A percentile compares a stretch with the other conserved stretches of the same genome.
These are phyloP conservation scores for Empidonax alnorum DNA, from an alignment of 2,113 vertebrate genomes.

Conservation along the genomic window DNA sequence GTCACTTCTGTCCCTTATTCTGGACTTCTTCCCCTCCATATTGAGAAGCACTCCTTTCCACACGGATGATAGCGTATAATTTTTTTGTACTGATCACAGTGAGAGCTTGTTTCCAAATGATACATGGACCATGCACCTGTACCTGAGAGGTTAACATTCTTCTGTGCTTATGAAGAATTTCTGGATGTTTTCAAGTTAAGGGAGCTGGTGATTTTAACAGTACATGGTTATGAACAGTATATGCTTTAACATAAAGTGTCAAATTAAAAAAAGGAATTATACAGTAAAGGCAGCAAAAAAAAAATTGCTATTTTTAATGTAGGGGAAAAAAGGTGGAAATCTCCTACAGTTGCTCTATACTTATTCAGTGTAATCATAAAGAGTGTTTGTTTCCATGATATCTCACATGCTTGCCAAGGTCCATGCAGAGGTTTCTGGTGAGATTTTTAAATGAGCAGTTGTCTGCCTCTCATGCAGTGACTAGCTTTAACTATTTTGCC, in stretches of 20 bases:
- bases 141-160: background rate
- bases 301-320: background rate
- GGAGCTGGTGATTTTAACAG: background rate
- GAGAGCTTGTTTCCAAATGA: background rate
- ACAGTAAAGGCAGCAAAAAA: background rate
- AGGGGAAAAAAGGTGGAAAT: background rate
- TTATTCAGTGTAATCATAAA: background rate
- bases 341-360: background rate
- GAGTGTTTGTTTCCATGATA: background rate
- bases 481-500: background rate
- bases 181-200: background rate
- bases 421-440: background rate
- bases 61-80: accelerated
- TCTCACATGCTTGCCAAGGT: background rate
- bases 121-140: background rate
- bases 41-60: background rate
- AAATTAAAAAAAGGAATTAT: background rate
- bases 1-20: background rate
- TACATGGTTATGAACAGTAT: background rate
- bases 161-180: background rate
- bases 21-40: background rate
- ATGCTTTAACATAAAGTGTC: background rate
- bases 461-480: background rate
- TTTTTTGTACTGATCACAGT: background rate
- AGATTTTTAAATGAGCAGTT: background rate